Percentiles rank a stretch among this genome's conserved stretches.
Conservation (phyloP, 2,113 vertebrate genomes). For the Oryzias celebensis region DNA sequence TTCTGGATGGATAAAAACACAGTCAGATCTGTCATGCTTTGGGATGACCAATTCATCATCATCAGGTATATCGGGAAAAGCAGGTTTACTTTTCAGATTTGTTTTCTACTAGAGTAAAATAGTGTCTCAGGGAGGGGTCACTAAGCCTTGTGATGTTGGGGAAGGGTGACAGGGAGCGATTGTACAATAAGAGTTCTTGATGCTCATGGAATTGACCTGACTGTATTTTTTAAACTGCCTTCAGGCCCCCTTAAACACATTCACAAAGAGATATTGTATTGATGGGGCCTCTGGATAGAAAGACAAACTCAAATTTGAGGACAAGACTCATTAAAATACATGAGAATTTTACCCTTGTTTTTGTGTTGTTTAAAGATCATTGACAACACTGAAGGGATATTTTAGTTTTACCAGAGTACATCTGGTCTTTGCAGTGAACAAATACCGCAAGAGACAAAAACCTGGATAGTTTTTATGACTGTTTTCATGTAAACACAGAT, state of each 20-base stretch:
- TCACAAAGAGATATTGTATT: constrained; percentile 21
- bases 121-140: constrained; percentile 36
- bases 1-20: neutral
- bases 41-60: constrained; percentile 48
- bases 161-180: constrained; percentile 9
- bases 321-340: neutral
- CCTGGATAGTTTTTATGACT: neutral
- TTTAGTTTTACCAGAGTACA: constrained; percentile 17
- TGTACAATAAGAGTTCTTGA: neutral
- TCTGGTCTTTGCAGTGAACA: constrained; percentile 40
- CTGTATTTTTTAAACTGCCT: constrained; percentile 14
- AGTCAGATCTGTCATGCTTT: constrained; percentile 39
- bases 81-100: constrained; percentile 10
- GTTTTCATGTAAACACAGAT: too few relatives aligned
- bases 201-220: neutral
- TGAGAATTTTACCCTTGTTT: constrained; percentile 16
- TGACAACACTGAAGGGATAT: constrained; percentile 27
- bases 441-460: constrained; percentile 28
- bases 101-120: constrained; percentile 7
- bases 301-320: constrained; percentile 8
- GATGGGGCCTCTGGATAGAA: constrained; percentile 19
- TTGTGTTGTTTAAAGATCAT: constrained; percentile 22
- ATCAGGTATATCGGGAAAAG: constrained; percentile 31
- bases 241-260: constrained; percentile 34
- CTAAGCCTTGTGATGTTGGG: constrained; percentile 17